Evolutionary conservation across 64 coral and sea anemone species (phyloP), one percentile per base, ranked within the genome.

Genomic region (Actinia equina): DNA sequence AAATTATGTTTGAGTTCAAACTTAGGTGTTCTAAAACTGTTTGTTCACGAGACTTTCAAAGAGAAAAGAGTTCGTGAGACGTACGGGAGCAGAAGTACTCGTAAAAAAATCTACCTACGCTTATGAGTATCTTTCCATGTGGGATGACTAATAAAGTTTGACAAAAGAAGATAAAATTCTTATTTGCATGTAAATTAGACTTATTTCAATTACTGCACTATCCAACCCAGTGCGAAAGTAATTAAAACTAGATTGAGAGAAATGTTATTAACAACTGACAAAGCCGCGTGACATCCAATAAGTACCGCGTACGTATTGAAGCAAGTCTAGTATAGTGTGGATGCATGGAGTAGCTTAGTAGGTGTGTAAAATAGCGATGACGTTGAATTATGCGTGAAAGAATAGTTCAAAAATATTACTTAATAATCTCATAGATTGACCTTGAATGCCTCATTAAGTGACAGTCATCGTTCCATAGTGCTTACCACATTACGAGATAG

Each of bases 241-340:
- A 74, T 74, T 74, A 74, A 74, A 74, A 74, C 69, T 74, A 41
- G 13, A 74, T 74, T 74, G 41, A 14, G 22, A 74, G 69, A 26
- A 42, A 74, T 30, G 4, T 5, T 23, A 5, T 71, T 15, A 14
- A 13, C 6, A 74, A 30, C 12, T n/a, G n/a, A 1, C 12, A 14
- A 74, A 74, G 69, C 69, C 69, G 69, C 26, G 69, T 74, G 69
- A 74, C 69, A 41, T 74, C 69, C 4, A 74, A 37, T 37, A 37
- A 30, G 19, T 65, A 65, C 19, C 55, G 55, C 55, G 55, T 57
- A 16, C 2, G 55, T 65, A 23, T n/a, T 65, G 62, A 65, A 23
- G 7, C 19, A 23, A 23, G 2, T 6, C 0, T n/a, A 23, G 22
- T 60, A 17, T 19, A 15, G 17, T 16, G 15, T 17, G 15, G 59